These are phyloP conservation scores for Ictalurus furcatus DNA, from an alignment of 2,113 vertebrate species.

Conservation along the genomic window DNA sequence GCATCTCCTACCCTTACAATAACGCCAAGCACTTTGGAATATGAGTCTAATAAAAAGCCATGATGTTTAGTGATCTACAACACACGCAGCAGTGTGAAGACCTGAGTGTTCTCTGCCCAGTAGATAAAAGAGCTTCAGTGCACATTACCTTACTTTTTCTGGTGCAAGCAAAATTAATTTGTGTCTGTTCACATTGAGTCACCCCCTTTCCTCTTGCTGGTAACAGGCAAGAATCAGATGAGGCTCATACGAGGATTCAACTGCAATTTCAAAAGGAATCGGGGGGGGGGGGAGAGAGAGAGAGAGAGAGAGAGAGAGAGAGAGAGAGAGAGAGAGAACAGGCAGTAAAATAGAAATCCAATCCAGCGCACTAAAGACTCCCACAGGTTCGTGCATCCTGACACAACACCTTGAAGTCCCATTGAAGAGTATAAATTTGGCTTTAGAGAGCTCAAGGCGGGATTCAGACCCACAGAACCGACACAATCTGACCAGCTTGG, in stretches of 20 bases:
- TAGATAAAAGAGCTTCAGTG: neutral
- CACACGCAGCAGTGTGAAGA: neutral
- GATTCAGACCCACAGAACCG: neutral
- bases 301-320: neutral
- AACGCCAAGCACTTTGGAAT: neutral
- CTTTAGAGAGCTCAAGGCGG: constrained; percentile 16
- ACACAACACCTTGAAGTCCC: constrained; percentile 16
- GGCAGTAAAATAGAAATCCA: neutral
- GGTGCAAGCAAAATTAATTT: constrained; percentile 3
- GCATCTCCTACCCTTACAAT: neutral
- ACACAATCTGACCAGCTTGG: constrained; percentile 17
- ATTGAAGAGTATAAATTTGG: constrained; percentile 20
- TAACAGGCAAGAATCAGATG: constrained; percentile 10
- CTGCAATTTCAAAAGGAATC: constrained; percentile 24
- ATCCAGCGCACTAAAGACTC: constrained; percentile 1
- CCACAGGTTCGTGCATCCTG: constrained; percentile 15
- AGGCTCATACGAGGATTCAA: constrained; percentile 7
- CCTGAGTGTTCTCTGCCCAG: neutral
- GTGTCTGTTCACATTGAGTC: neutral
- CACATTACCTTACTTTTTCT: constrained; percentile 9
- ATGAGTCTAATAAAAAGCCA: constrained; percentile 11
- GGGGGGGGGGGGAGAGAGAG: neutral
- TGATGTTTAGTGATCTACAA: neutral
- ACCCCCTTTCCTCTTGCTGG: neutral
- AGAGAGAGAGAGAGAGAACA: neutral